phyloP scores from a whole-genome alignment of 1,140 invertebrate genomes.

The Drosophila tropicalis region DNA sequence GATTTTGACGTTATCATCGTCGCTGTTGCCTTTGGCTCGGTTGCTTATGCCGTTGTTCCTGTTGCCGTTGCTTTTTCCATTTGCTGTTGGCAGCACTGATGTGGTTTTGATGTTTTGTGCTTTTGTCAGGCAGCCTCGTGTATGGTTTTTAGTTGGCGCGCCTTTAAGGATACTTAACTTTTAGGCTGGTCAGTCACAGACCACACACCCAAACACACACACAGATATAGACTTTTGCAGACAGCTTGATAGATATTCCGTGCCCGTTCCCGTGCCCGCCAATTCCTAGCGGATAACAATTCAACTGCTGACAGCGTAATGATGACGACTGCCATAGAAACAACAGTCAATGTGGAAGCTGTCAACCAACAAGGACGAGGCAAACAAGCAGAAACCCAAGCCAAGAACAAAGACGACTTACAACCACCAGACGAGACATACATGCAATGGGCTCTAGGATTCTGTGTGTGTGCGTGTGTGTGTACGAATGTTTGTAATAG shows the following conservation, averaged over 20 bases:
- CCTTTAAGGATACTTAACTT: conserved; percentile 45
- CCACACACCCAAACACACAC: conserved; percentile 3
- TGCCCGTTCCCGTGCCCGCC: conserved; percentile 31
- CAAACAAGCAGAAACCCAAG: conserved; percentile 62
- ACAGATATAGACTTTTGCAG: background rate
- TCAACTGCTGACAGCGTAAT: conserved; percentile 70
- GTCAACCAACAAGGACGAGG: conserved; percentile 69
- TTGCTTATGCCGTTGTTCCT: conserved; percentile 19
- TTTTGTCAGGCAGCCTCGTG: conserved; percentile 46
- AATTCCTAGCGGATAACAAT: conserved; percentile 66
- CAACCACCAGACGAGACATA: conserved; percentile 36
- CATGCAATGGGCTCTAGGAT: conserved; percentile 11
- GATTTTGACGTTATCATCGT: conserved; percentile 60
- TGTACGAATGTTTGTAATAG: conserved; percentile 58
- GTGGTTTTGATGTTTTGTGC: conserved; percentile 76
- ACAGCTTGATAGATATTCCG: conserved; percentile 10
- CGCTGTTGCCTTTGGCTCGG: conserved; percentile 25
- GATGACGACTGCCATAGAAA: conserved; percentile 63
- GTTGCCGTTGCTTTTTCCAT: conserved; percentile 10
- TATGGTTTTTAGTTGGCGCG: conserved; percentile 29
- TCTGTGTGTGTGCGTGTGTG: background rate
- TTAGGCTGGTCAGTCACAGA: conserved; percentile 38
- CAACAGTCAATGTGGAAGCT: conserved; percentile 49
- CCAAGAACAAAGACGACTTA: conserved; percentile 71
- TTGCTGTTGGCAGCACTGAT: conserved; percentile 39